Evolutionary conservation across 2,888 invertebrate species (phyloP).

Genomic region (Corythucha ciliata): DNA sequence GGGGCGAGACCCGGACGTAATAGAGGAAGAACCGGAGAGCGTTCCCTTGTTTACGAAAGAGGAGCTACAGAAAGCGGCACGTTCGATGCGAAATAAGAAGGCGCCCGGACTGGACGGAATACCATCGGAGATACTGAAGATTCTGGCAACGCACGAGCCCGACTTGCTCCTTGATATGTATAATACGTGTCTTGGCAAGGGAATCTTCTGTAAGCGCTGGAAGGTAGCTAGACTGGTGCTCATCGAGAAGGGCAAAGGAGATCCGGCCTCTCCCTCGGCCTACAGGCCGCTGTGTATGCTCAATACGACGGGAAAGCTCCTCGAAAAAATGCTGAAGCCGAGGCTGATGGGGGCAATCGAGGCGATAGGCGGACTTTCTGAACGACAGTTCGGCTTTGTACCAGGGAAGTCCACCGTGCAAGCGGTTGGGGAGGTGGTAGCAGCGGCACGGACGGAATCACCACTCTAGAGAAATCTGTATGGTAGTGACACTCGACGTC

Average conservation of each 20-base stretch:
- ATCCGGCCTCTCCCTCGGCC: conserved; percentile 17
- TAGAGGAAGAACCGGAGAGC: background rate
- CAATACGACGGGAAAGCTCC: conserved; percentile 25
- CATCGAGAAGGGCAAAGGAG: conserved; percentile 17
- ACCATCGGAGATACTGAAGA: conserved; percentile 17
- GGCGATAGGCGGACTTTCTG: conserved; percentile 26
- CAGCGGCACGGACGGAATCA: too few species aligned
- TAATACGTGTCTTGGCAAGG: conserved; percentile 19
- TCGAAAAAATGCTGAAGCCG: conserved; percentile 35
- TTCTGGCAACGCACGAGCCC: conserved; percentile 1
- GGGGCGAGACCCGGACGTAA: background rate
- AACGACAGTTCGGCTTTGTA: conserved; percentile 31
- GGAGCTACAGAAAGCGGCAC: conserved; percentile 20
- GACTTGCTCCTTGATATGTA: conserved; percentile 21
- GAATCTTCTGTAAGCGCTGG: conserved; percentile 15
- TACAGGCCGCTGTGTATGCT: conserved; percentile 20
- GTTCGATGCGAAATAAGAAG: conserved; percentile 18
- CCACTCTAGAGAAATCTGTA: background rate
- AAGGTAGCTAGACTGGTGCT: conserved; percentile 18
- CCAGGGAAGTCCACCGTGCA: conserved; percentile 28
- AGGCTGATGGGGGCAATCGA: conserved; percentile 32
- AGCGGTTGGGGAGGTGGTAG: conserved; percentile 24
- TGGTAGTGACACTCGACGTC: background rate
- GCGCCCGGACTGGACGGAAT: conserved; percentile 23
- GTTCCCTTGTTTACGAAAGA: conserved; percentile 20